Base-by-base conservation (phyloP, 1,140 invertebrate species). In the Brachionus paranguensis region DNA sequence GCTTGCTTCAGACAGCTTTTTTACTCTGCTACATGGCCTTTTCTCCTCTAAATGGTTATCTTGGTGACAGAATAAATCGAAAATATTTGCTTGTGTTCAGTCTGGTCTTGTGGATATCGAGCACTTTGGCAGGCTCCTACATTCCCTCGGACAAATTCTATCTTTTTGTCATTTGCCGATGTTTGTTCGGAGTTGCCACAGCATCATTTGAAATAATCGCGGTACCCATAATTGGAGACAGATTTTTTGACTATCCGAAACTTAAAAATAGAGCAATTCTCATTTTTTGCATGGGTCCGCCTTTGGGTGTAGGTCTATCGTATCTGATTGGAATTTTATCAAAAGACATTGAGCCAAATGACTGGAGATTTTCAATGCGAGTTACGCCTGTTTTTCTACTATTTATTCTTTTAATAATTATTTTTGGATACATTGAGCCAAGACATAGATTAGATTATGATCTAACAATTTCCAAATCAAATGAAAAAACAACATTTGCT, bases 41-140 rank as follows among this genome's bases (percentile, higher is more conserved):
- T 43, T 84, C 83, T 7, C 83, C 83, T 24, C 6, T 84, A 8
- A 84, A 70, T 53, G 83, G 83, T 0, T 84, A 84, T 47, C 83
- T 84, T 74, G 83, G 83, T 45, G 83, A 84, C 50, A 17, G 83
- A 72, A 70, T 70, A 17, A 84, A 84, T 53, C 41, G 83, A 50
- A 84, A 84, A 47, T 84, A 81, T 60, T 43, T 81, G 53, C 43
- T 81, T 17, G 43, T 81, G 8, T 81, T 81, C 29, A 81, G 78
- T 17, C n/a, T 81, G 12, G 29, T 81, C 29, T 33, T 81, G 29
- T 81, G 78, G 78, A 68, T 68, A 60, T 60, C 29, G 17, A 64
- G 53, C 33, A 81, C 78, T 81, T n/a, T 68, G 17, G 14, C 37
- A 20, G 78, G 78, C 33, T 81, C 78, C 1, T 68, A 45, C 20